Conservation (phyloP, 2,888 invertebrate species). For the Drosophila anomelani region DNA sequence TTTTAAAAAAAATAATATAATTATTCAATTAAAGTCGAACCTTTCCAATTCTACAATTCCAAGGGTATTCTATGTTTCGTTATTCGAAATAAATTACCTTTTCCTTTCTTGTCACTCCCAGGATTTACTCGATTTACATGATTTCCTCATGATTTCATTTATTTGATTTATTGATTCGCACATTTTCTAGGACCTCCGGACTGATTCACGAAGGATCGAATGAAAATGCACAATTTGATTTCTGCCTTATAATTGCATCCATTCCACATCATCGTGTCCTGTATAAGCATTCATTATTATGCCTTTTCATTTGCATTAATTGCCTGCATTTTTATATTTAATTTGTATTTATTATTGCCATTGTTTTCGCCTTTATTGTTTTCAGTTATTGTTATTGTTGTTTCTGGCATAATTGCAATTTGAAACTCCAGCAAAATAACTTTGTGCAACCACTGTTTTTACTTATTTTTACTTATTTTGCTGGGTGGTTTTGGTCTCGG, state of each 20-base stretch:
- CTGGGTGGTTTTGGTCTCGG: not conserved
- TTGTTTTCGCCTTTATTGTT: constrained; percentile 27
- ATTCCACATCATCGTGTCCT: constrained; percentile 35
- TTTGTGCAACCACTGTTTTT: constrained; percentile 5
- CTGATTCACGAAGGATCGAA: constrained; percentile 11
- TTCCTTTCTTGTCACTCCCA: not conserved
- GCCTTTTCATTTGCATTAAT: constrained; percentile 46
- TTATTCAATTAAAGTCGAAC: too few relatives aligned
- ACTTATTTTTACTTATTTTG: too few relatives aligned
- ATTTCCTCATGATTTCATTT: constrained; percentile 22
- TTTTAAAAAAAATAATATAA: not conserved
- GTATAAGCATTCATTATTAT: constrained; percentile 22
- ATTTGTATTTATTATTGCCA: constrained; percentile 25
- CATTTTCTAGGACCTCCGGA: constrained; percentile 28
- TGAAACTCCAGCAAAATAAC: constrained; percentile 54
- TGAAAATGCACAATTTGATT: constrained; percentile 22
- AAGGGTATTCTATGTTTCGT: not conserved
- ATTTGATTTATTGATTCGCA: constrained; percentile 35
- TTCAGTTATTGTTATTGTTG: constrained; percentile 28
- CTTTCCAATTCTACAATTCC: too few relatives aligned
- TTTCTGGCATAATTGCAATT: constrained; percentile 48
- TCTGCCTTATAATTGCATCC: constrained; percentile 31
- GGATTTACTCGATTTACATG: not conserved
- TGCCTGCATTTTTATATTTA: constrained; percentile 37
- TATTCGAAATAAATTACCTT: not conserved